Percentiles rank a stretch among this genome's conserved stretches.
These are phyloP conservation scores for Apamea sordens DNA, from an alignment of 2,888 invertebrate species.

Conservation along the genomic window DNA sequence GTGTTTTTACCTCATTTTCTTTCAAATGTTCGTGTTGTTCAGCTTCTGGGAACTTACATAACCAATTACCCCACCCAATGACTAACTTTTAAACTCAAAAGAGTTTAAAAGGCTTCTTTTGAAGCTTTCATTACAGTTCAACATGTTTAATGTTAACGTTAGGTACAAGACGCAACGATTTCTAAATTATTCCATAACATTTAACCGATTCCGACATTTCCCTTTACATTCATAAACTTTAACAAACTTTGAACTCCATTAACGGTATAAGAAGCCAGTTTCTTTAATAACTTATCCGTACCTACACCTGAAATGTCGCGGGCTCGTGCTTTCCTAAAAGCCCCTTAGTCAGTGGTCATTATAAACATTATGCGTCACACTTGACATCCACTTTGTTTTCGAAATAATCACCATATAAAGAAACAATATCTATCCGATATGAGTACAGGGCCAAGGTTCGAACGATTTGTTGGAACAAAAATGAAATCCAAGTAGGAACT, in stretches of 20 bases:
- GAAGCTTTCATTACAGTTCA: neutral
- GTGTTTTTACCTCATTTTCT: no score
- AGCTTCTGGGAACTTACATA: neutral
- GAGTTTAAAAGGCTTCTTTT: neutral
- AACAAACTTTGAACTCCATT: neutral
- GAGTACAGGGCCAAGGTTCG: neutral
- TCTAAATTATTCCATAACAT: neutral
- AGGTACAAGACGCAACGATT: neutral
- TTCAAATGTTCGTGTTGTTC: no score
- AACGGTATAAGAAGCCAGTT: neutral
- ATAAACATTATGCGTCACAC: neutral
- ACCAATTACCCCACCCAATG: neutral
- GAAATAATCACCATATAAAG: neutral
- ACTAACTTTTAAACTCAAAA: neutral
- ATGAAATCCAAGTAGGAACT: neutral
- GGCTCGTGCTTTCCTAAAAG: conserved; percentile 3
- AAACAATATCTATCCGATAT: neutral
- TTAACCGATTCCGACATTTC: neutral
- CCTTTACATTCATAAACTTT: neutral
- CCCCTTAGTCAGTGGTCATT: conserved; percentile 15
- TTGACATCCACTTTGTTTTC: conserved; percentile 14
- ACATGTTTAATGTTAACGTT: neutral
- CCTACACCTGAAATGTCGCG: neutral
- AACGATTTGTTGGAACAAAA: conserved; percentile 1
- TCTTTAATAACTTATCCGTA: neutral